A percentile compares a stretch with the other conserved stretches of the same genome.
phyloP scores from a whole-genome alignment of 2,113 vertebrate species.

The Poecile atricapillus region DNA sequence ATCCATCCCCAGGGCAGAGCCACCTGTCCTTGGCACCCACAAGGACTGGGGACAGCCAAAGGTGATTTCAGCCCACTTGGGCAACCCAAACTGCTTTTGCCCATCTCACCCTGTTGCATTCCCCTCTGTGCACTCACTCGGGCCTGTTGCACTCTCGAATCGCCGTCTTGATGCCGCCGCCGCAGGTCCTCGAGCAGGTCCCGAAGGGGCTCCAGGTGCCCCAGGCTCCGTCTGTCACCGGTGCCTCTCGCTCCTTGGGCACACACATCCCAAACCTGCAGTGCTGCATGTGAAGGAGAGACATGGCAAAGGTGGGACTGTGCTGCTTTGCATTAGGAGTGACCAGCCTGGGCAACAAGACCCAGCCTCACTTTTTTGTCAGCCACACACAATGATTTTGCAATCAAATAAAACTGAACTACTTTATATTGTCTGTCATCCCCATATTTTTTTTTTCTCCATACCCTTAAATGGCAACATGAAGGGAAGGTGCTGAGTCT shows the following conservation, averaged over 20 bases:
- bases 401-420: neutral
- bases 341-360: neutral
- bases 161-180: slow-evolving; percentile 92
- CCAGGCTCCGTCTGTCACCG: slow-evolving; percentile 87
- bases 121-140: slow-evolving; percentile 76
- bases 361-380: neutral
- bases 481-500: neutral
- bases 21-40: rapidly evolving
- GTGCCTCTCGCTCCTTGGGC: slow-evolving; percentile 83
- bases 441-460: neutral
- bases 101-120: rapidly evolving
- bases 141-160: slow-evolving; percentile 94
- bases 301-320: neutral
- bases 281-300: slow-evolving; percentile 76
- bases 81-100: neutral
- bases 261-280: slow-evolving; percentile 93
- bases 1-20: neutral
- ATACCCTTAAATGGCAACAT: slow-evolving; percentile 4
- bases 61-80: neutral
- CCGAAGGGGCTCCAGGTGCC: slow-evolving; percentile 95
- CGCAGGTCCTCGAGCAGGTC: slow-evolving; percentile 91
- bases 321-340: rapidly evolving
- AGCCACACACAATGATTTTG: neutral
- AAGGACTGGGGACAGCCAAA: too few relatives aligned
- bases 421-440: neutral